phyloP scores from a whole-genome alignment of 2,797 vertebrate genomes.

The Clarias fuscus region DNA sequence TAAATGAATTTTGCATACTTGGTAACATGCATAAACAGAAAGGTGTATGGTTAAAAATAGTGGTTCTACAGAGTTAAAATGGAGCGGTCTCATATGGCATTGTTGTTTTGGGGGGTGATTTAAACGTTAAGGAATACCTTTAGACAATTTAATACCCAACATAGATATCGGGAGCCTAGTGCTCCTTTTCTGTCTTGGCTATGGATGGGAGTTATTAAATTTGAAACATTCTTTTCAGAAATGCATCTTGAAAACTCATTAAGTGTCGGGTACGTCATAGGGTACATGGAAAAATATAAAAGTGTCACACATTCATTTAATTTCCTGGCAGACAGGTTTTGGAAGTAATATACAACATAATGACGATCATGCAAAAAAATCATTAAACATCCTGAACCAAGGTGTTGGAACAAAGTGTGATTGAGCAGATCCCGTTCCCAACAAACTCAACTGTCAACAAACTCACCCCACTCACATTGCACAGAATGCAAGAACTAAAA shows the following conservation, averaged over 20 bases:
- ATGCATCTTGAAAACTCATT: constrained; percentile 72
- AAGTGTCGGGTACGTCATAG: constrained; percentile 58
- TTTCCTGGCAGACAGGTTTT: constrained; percentile 36
- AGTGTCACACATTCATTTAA: constrained; percentile 44
- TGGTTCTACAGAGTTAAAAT: neutral
- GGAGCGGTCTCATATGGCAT: neutral
- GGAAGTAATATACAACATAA: constrained; percentile 49
- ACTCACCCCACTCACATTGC: neutral
- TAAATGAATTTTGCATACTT: constrained; percentile 1
- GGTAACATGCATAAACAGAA: neutral
- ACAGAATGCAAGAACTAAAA: constrained; percentile 15
- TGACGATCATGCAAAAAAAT: constrained; percentile 29
- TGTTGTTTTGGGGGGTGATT: neutral
- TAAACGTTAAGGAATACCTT: constrained; percentile 18
- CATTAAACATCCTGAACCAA: constrained; percentile 40
- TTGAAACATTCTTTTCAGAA: constrained; percentile 49
- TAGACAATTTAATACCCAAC: constrained; percentile 26
- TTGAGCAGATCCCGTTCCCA: constrained; percentile 22
- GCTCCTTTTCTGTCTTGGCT: constrained; percentile 47
- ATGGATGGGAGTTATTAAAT: constrained; percentile 46
- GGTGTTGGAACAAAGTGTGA: constrained; percentile 7
- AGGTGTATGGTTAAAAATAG: constrained; percentile 18
- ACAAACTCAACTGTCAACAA: too few species aligned
- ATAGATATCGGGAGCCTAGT: constrained; percentile 21
- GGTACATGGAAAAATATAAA: constrained; percentile 66